Conservation (phyloP, 2,797 vertebrate genomes). For the Cryptoblepharus egeriae region DNA sequence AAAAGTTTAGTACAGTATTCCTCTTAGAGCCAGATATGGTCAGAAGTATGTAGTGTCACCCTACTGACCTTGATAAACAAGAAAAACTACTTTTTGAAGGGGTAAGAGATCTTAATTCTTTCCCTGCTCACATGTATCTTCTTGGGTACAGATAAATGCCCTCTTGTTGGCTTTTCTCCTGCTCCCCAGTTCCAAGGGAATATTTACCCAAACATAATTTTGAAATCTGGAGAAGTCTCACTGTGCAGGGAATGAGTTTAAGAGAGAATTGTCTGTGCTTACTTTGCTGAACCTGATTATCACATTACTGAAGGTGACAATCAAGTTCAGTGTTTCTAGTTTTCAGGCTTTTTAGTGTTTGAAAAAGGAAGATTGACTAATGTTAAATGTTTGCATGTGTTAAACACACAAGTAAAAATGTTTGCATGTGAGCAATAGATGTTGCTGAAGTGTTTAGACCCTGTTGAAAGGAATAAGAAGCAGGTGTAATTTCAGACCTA, state of each 20-base stretch:
- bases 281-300: not conserved
- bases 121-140: not conserved
- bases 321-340: too few relatives aligned
- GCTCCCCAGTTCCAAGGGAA: not conserved
- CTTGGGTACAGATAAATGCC: not conserved
- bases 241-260: not conserved
- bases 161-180: not conserved
- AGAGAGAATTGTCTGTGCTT: too few relatives aligned
- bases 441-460: not conserved
- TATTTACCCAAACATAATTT: not conserved
- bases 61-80: not conserved
- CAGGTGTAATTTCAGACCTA: not conserved
- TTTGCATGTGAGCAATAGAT: not conserved
- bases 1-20: not conserved
- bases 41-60: not conserved
- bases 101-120: not conserved
- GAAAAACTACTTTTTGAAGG: not conserved
- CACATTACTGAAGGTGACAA: too few relatives aligned
- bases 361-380: not conserved
- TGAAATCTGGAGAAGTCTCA: not conserved
- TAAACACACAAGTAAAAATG: not conserved
- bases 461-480: not conserved
- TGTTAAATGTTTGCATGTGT: not conserved
- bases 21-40: not conserved
- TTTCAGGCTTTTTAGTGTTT: not conserved